Base-by-base conservation (phyloP, 2,888 invertebrate species). In the Trilocha varians region DNA sequence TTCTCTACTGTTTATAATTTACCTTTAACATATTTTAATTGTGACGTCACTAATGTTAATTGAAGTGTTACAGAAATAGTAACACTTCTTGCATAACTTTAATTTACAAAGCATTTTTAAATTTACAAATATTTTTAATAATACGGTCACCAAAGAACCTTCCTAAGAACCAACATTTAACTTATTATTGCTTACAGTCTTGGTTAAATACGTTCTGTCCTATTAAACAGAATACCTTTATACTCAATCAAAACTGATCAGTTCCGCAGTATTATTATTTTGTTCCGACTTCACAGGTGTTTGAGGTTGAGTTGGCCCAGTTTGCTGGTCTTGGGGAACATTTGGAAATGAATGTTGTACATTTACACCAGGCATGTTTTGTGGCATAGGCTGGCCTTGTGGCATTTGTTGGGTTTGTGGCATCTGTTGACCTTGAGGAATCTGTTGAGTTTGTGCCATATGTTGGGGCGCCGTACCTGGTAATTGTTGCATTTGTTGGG, bases 181-280 rank as follows among this genome's bases (percentile, higher is more conserved):
- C n/a, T n/a, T 49, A 53, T 53, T 54, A 62, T 59, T 59, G 55
- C 56, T 52, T 55, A 55, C 45, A 47, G 41, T 54, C 55, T 53
- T 45, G 44, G 48, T 58, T 54, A 59, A 53, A 49, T 59, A 56
- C 48, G 39, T 49, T 9, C 11, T 38, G 18, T 14, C 16, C 13
- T 33, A 62, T 62, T 58, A 65, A 67, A 67, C 62, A 68, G 54
- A 6, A 25, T 9, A 66, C 62, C 50, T 55, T 48, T 60, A 41
- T 39, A 32, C 51, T 88, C 87, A 94, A 84, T 94, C 94, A 57
- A 95, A 95, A 65, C 91, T 91, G 52, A 95, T 95, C 32, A 95
- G 84, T 75, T 94, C 94, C 13, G 92, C 94, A 2, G 93, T 93
- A 45, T 80, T 84, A 48, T 79, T 84, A 49, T 83, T 84, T 42